Evolutionary conservation across 2,888 invertebrate species (phyloP), one percentile per base, ranked within the genome.

Genomic region (Mythimna ferrago): DNA sequence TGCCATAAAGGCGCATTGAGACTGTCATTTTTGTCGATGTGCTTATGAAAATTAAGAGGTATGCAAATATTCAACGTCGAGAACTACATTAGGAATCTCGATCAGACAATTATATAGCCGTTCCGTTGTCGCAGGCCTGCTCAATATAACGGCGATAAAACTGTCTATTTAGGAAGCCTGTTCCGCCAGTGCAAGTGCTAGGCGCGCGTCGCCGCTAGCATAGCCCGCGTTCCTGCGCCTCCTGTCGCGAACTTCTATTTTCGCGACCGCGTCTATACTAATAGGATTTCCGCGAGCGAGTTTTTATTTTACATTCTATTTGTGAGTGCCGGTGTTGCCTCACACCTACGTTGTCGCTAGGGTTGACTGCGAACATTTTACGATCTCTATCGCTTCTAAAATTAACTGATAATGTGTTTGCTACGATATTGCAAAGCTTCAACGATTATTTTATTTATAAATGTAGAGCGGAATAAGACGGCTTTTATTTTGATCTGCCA

Each of bases 271-370:
- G 78, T 68, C 76, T 75, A 80, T 89, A 82, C 84, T 86, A 89
- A 91, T 90, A 91, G 89, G 87, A 90, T 92, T 93, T 94, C 93
- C 93, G 91, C 90, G 90, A 92, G 89, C 83, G 83, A 88, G 85
- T 89, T 90, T 90, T 89, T 88, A 86, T 89, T 90, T 89, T 88
- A 85, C 86, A 85, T 76, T 89, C 91, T 94, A 93, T 93, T 93
- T 91, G 62, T 63, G 70, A 19, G 81, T 60, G 82, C 63, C 86
- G 87, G 85, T 87, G 89, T 87, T 88, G 88, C 87, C 80, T 81
- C 81, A 80, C 86, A 79, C 78, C 77, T 68, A 85, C 86, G 73
- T 72, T 53, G 76, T 64, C 69, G 57, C 69, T 80, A 86, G 80
- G 86, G 82, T 66, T 85, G 82, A 78, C 61, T 63, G 51, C 16